These are phyloP conservation scores for Ctenochaetus hawaiiensis DNA, from an alignment of 2,797 vertebrate species.

Conservation along the genomic window DNA sequence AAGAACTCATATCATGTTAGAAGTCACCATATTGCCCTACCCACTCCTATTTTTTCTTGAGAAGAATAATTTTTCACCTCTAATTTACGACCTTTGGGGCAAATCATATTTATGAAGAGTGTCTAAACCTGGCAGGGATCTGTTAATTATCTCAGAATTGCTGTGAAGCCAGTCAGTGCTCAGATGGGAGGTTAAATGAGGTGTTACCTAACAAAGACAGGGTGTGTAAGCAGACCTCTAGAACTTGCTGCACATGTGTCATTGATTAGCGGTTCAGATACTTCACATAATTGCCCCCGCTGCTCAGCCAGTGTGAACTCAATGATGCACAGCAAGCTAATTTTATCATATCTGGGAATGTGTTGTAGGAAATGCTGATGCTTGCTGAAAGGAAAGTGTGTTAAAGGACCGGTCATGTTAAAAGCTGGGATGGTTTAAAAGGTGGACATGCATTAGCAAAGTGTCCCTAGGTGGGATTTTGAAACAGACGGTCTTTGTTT, in stretches of 20 bases:
- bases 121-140: constrained; percentile 49
- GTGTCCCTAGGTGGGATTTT: constrained; percentile 40
- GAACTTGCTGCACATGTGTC: constrained; percentile 71
- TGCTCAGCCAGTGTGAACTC: constrained; percentile 41
- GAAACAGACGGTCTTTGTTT: constrained; percentile 64
- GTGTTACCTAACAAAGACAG: constrained; percentile 61
- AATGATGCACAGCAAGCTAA: constrained; percentile 47
- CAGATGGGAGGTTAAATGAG: constrained; percentile 62
- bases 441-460: constrained; percentile 31
- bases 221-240: constrained; percentile 44
- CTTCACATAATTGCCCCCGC: constrained; percentile 55
- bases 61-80: constrained; percentile 26
- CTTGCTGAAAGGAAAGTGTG: constrained; percentile 62
- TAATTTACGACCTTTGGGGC: constrained; percentile 43
- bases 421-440: constrained; percentile 30
- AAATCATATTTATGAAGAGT: constrained; percentile 55
- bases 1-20: not conserved
- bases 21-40: not conserved
- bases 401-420: constrained; percentile 30
- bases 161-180: constrained; percentile 56
- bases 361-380: constrained; percentile 51
- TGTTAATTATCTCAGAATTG: constrained; percentile 63
- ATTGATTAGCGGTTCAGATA: constrained; percentile 71
- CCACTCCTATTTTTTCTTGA: not conserved
- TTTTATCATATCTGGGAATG: constrained; percentile 63